These are phyloP conservation scores for Diuraphis noxia DNA, from an alignment of 1,140 invertebrate genomes.

Conservation along the genomic window DNA sequence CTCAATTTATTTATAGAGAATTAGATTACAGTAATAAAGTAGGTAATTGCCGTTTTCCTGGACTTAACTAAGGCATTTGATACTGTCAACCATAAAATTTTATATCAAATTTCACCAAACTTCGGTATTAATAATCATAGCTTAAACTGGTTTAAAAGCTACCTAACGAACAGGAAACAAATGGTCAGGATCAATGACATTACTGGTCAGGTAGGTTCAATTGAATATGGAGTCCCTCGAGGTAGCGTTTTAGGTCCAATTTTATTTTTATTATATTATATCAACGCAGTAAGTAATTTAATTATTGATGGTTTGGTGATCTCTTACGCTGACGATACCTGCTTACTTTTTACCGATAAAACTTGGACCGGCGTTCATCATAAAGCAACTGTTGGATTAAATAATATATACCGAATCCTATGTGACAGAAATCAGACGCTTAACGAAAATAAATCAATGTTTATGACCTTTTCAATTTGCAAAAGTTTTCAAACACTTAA, in stretches of 20 bases:
- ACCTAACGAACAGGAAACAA: too few relatives aligned
- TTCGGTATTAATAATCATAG: slow-evolving; percentile 19
- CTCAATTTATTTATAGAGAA: slow-evolving; percentile 1
- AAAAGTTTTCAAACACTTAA: neutral
- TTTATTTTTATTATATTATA: slow-evolving; percentile 32
- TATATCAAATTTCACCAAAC: too few relatives aligned
- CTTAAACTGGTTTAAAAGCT: neutral
- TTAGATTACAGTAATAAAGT: slow-evolving; percentile 37
- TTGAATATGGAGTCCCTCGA: neutral
- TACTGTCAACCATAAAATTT: too few relatives aligned
- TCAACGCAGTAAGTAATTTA: neutral
- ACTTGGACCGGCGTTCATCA: neutral
- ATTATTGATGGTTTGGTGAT: neutral
- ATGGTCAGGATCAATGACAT: neutral
- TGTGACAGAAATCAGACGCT: neutral
- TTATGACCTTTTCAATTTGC: neutral
- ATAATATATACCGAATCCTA: neutral
- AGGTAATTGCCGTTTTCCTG: neutral
- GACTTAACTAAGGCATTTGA: too few relatives aligned
- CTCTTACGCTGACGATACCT: too few relatives aligned
- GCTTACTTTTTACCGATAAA: neutral
- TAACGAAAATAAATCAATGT: neutral
- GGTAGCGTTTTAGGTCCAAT: neutral
- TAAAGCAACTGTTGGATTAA: neutral
- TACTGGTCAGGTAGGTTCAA: neutral